These are phyloP conservation scores for Psephotus haematonotus DNA, from an alignment of 2,113 vertebrate species.

Conservation along the genomic window DNA sequence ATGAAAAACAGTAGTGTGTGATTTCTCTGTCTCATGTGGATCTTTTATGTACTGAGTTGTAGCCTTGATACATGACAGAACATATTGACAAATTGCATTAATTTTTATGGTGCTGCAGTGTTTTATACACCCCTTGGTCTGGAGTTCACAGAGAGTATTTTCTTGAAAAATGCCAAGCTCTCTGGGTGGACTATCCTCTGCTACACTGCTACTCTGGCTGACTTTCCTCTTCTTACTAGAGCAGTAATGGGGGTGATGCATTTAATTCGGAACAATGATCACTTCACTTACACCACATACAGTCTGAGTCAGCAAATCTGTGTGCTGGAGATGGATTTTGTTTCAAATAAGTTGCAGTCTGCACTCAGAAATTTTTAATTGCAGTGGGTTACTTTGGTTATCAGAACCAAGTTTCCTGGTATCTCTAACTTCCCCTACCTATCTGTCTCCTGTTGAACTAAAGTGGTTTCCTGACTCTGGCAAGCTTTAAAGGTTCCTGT, in stretches of 20 bases:
- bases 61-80: not conserved
- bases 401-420: not conserved
- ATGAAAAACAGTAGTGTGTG: not conserved
- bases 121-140: not conserved
- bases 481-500: not conserved
- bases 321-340: not conserved
- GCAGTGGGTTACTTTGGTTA: not conserved
- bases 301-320: not conserved
- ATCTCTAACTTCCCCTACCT: not conserved
- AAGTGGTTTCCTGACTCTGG: not conserved
- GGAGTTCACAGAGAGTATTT: not conserved
- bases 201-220: not conserved
- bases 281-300: not conserved
- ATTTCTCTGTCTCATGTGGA: not conserved
- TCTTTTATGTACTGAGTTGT: not conserved
- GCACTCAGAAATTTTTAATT: not conserved
- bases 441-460: not conserved
- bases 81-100: not conserved
- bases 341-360: not conserved
- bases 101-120: not conserved
- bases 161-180: not conserved
- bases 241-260: not conserved
- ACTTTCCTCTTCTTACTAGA: not conserved
- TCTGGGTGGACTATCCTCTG: not conserved
- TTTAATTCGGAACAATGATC: not conserved